Percentiles rank a stretch among this genome's conserved stretches.
phyloP scores from a whole-genome alignment of 2,113 vertebrate genomes.

The Terrapene triunguis region DNA sequence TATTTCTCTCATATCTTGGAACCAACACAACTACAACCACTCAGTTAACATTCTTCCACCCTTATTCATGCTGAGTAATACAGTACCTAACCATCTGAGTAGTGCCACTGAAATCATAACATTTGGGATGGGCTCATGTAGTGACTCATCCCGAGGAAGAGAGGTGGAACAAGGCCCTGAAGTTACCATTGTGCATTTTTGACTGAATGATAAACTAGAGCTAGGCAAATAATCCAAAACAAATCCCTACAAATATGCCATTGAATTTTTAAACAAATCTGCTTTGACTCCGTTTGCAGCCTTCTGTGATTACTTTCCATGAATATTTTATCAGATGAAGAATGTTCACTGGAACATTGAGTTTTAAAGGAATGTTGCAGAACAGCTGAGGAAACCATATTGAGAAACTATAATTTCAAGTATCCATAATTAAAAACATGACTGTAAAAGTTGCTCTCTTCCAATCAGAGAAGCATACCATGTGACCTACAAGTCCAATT shows the following conservation, averaged over 20 bases:
- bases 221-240: slow-evolving; percentile 50
- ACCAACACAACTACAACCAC: not conserved
- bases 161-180: not conserved
- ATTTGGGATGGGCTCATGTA: not conserved
- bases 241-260: slow-evolving; percentile 35
- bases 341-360: slow-evolving; percentile 56
- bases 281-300: slow-evolving; percentile 53
- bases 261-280: slow-evolving; percentile 61
- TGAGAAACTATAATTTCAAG: slow-evolving; percentile 67
- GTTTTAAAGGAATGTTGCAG: slow-evolving; percentile 56
- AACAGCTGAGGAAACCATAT: slow-evolving; percentile 38
- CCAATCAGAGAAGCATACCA: not conserved
- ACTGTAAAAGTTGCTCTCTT: slow-evolving; percentile 26
- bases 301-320: slow-evolving; percentile 65
- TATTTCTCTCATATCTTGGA: too few species aligned
- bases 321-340: slow-evolving; percentile 67
- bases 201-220: not conserved
- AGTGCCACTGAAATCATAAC: not conserved
- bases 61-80: not conserved
- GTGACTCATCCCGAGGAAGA: not conserved
- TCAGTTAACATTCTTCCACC: not conserved
- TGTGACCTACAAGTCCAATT: not conserved
- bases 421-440: slow-evolving; percentile 16
- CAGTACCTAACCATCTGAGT: not conserved
- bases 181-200: not conserved